Conservation (phyloP, 1,140 invertebrate genomes). For the Caenorhabditis briggsae region DNA sequence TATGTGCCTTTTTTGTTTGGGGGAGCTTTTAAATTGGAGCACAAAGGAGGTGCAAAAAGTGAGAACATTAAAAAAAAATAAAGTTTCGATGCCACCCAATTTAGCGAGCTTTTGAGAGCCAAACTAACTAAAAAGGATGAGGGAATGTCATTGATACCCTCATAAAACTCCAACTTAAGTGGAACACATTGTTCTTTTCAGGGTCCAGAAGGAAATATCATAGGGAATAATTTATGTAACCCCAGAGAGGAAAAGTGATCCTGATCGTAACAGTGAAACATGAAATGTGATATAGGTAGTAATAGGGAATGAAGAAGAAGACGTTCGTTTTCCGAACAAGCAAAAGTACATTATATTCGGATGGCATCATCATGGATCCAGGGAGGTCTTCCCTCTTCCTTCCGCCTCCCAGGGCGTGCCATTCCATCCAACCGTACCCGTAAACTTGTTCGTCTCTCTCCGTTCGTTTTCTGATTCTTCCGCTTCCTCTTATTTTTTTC, state of each 20-base stretch:
- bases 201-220: no score
- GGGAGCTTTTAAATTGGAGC: no score
- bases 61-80: no score
- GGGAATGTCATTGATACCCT: no score
- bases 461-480: slow-evolving; percentile 40
- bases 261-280: slow-evolving; percentile 55
- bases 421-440: slow-evolving; percentile 53
- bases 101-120: no score
- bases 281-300: slow-evolving; percentile 54
- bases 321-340: background rate
- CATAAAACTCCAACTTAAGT: no score
- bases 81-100: no score
- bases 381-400: slow-evolving; percentile 49
- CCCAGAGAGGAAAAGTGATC: slow-evolving; percentile 14
- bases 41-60: no score
- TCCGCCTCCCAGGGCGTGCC: slow-evolving; percentile 41
- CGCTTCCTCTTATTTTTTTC: slow-evolving; percentile 46
- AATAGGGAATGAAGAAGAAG: slow-evolving; percentile 6
- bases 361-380: slow-evolving; percentile 54
- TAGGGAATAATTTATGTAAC: no score
- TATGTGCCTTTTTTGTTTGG: no score
- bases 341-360: slow-evolving; percentile 53
- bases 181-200: no score
- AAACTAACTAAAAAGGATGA: no score
- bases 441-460: slow-evolving; percentile 38